These are phyloP conservation scores for Cheilosia vulpina DNA, from an alignment of 2,888 invertebrate genomes.

Conservation along the genomic window DNA sequence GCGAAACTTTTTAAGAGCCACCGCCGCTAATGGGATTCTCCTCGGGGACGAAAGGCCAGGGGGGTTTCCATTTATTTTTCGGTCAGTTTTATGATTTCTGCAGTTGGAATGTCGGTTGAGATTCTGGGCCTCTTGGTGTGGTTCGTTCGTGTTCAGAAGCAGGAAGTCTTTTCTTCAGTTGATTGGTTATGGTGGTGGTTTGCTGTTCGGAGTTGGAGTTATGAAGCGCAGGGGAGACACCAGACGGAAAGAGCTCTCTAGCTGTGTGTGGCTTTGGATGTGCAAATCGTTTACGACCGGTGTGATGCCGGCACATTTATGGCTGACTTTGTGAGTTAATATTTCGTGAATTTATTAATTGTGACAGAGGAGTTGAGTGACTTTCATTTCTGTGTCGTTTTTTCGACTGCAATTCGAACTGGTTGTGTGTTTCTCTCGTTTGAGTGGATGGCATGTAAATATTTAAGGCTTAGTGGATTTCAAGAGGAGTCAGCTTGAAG, in stretches of 20 bases:
- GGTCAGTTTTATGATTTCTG: conserved; percentile 60
- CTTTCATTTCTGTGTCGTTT: conserved; percentile 58
- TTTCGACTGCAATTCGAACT: conserved; percentile 31
- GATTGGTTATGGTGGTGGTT: conserved; percentile 39
- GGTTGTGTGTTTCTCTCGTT: conserved; percentile 10
- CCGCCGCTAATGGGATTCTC: conserved; percentile 7
- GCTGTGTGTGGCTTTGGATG: conserved; percentile 30
- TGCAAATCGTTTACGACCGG: conserved; percentile 55
- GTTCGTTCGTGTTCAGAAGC: conserved; percentile 43
- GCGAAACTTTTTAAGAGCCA: conserved; percentile 10
- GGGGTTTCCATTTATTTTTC: conserved; percentile 21
- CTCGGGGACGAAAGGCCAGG: background rate
- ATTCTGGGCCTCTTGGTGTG: conserved; percentile 25
- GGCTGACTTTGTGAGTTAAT: conserved; percentile 68
- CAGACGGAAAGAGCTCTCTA: background rate
- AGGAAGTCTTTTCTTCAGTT: conserved; percentile 62
- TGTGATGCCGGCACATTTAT: conserved; percentile 42
- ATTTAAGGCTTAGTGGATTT: conserved; percentile 19
- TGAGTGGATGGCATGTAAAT: background rate
- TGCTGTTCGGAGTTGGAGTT: background rate
- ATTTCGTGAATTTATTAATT: conserved; percentile 69
- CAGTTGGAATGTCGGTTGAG: conserved; percentile 47
- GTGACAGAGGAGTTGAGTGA: conserved; percentile 65
- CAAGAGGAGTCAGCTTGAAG: conserved; percentile 21
- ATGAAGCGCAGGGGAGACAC: background rate